Evolutionary conservation across 2,888 invertebrate genomes (phyloP), one percentile per base, ranked within the genome.

Genomic region (Melinopterus prodromus): DNA sequence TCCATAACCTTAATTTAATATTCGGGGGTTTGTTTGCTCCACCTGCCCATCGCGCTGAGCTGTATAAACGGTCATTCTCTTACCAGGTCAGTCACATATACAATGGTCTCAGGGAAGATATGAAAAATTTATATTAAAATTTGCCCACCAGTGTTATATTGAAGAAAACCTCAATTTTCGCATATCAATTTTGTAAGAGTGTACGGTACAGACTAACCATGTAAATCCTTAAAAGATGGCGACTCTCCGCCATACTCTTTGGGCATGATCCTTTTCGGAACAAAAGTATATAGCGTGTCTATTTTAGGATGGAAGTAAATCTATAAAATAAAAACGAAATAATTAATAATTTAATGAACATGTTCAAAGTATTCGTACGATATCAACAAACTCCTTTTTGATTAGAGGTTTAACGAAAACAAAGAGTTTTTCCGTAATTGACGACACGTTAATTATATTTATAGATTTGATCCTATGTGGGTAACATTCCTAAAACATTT

Each of bases 381-480:
- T 80, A 75, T 84, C 84, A 6, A 84, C 75, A 0, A 95, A 87
- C 69, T 92, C 91, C 84, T 94, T 94, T 86, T 93, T 94, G 91
- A 95, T 92, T 85, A 95, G 95, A 0, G 95, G 95, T 85, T 90
- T 92, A 89, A 95, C 90, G 82, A 95, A 86, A 80, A 92, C 91
- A 89, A 95, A 86, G 80, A 95, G 87, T 84, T 92, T 93, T 84
- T 95, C 95, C 91, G 95, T 92, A 83, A 94, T 93, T 0, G 91
- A 89, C 0, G 93, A 93, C 0, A 93, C 92, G 85, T 94, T 95
- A 80, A 94, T 88, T 83, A 94, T 94, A 86, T 95, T 95, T 2
- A 95, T 89, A 0, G 92, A 93, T 84, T 93, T 92, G 1, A 95
- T 88, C 70, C 93, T 91, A 4, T 94, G 90, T 0, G 95, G 91